A percentile compares a stretch with the other conserved stretches of the same genome.
phyloP scores from a whole-genome alignment of 2,888 invertebrate species.

The Copidosoma aretas region DNA sequence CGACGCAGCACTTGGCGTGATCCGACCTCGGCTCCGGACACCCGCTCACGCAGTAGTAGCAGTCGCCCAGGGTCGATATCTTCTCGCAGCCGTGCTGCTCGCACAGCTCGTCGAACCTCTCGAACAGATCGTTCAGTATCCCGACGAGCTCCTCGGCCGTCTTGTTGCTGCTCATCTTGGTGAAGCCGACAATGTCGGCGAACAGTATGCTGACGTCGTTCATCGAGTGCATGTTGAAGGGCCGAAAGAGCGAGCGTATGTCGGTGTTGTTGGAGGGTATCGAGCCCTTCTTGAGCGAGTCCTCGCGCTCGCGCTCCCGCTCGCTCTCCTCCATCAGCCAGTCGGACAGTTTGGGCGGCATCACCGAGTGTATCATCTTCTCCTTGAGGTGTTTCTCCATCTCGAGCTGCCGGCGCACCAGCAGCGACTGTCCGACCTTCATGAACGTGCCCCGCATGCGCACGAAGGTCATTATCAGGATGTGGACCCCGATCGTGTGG shows the following conservation, averaged over 20 bases:
- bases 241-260: conserved; percentile 85
- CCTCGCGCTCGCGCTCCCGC: conserved; percentile 68
- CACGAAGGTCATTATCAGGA: conserved; percentile 90
- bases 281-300: conserved; percentile 61
- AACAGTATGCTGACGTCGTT: conserved; percentile 95
- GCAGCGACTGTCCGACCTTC: conserved; percentile 90
- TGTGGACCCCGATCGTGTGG: conserved; percentile 91
- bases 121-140: conserved; percentile 94
- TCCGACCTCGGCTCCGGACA: conserved; percentile 91
- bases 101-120: conserved; percentile 92
- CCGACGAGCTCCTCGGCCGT: conserved; percentile 94
- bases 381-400: conserved; percentile 94
- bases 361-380: conserved; percentile 96
- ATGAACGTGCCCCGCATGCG: conserved; percentile 95
- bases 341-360: conserved; percentile 92
- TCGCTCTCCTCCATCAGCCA: conserved; percentile 82
- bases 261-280: conserved; percentile 66
- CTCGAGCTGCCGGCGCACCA: conserved; percentile 88
- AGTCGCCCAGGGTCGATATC: conserved; percentile 92
- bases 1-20: conserved; percentile 94
- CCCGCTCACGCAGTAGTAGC: conserved; percentile 94
- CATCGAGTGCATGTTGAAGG: conserved; percentile 97
- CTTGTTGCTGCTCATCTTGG: conserved; percentile 95
- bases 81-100: conserved; percentile 91
- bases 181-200: conserved; percentile 98